A percentile compares a stretch with the other conserved stretches of the same genome.
phyloP scores from a whole-genome alignment of 2,113 vertebrate genomes.

The Toxotes chatareus region DNA sequence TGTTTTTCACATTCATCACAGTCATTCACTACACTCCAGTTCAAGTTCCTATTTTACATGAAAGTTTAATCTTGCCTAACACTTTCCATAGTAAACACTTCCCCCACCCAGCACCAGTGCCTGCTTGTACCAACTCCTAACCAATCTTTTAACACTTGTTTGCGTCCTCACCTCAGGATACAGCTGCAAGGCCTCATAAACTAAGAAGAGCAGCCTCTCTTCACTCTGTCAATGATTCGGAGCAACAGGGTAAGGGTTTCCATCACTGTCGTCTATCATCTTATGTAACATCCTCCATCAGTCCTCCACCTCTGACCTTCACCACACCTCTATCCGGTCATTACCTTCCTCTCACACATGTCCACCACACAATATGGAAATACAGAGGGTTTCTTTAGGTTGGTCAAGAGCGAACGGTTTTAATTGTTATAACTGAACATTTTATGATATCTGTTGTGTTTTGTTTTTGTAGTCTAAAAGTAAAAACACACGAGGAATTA shows the following conservation, averaged over 20 bases:
- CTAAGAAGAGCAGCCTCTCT: conserved; percentile 71
- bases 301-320: neutral
- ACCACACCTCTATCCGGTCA: conserved; percentile 22
- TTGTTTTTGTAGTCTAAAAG: neutral
- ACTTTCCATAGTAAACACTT: neutral
- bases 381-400: neutral
- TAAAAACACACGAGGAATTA: neutral
- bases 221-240: conserved; percentile 55
- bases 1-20: neutral
- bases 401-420: neutral
- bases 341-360: neutral
- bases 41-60: neutral
- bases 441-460: neutral
- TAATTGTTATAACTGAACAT: neutral
- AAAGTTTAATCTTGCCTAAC: too few species aligned
- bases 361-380: conserved; percentile 2
- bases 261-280: neutral
- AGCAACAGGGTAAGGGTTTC: conserved; percentile 70
- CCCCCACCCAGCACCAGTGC: neutral
- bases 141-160: conserved; percentile 9
- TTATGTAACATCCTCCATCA: conserved; percentile 21
- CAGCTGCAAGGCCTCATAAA: conserved; percentile 81
- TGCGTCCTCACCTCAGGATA: conserved; percentile 67
- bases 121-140: neutral
- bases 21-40: neutral